Conservation (phyloP, 2,113 vertebrate genomes). For the Oncorhynchus tshawytscha region DNA sequence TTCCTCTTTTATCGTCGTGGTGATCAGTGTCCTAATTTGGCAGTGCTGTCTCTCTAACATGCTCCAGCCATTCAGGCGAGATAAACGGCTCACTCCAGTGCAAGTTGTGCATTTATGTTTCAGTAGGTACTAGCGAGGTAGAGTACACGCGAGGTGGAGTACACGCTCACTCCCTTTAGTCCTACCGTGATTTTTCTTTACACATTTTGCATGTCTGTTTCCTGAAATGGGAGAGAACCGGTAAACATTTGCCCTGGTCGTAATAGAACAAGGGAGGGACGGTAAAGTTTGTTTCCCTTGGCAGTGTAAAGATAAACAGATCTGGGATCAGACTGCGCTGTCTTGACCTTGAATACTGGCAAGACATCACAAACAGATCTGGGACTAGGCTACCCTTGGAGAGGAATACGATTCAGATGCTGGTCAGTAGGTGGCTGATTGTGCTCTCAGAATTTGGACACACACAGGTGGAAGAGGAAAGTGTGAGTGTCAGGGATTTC, state of each 20-base stretch:
- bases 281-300: too few relatives aligned
- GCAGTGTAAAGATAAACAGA: too few relatives aligned
- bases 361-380: neutral
- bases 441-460: neutral
- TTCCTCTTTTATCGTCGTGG: conserved; percentile 7
- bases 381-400: neutral
- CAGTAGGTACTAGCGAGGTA: neutral
- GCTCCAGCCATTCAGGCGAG: neutral
- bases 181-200: too few relatives aligned
- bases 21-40: conserved; percentile 40
- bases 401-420: neutral
- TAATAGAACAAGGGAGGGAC: too few relatives aligned
- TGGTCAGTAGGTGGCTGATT: neutral
- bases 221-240: neutral
- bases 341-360: too few relatives aligned
- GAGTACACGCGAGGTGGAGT: neutral
- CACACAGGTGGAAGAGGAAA: neutral
- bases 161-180: too few relatives aligned
- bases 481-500: too few relatives aligned
- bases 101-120: neutral
- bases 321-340: too few relatives aligned
- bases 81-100: neutral
- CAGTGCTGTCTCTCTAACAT: conserved; percentile 21
- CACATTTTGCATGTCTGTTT: too few relatives aligned
- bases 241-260: neutral